These are phyloP conservation scores for Osmoderma eremita DNA, from an alignment of 2,888 invertebrate genomes.

Conservation along the genomic window DNA sequence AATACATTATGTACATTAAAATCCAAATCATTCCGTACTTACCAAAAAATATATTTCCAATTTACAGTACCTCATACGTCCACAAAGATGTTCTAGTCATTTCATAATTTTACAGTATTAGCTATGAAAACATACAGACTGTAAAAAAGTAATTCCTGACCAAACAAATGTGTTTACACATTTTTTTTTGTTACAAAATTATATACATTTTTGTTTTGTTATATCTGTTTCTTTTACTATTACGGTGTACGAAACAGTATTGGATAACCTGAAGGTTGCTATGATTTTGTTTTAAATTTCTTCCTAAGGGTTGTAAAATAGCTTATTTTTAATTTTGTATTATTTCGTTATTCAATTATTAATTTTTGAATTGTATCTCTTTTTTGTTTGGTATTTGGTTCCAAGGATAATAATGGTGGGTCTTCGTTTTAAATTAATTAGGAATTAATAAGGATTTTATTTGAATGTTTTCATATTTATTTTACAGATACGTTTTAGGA, in stretches of 20 bases:
- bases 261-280: too few relatives aligned
- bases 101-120: conserved; percentile 36
- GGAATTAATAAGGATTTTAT: conserved; percentile 3
- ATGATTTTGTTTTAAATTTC: conserved; percentile 14
- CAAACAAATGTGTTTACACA: conserved; percentile 26
- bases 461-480: conserved; percentile 15
- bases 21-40: conserved; percentile 21
- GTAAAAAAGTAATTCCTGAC: conserved; percentile 28
- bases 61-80: conserved; percentile 9
- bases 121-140: conserved; percentile 30
- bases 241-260: too few relatives aligned
- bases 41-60: conserved; percentile 18
- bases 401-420: conserved; percentile 18
- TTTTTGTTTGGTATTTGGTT: conserved; percentile 10
- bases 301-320: not conserved
- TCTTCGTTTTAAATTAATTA: conserved; percentile 7
- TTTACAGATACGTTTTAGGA: conserved; percentile 13
- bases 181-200: conserved; percentile 25
- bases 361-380: not conserved
- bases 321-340: conserved; percentile 7
- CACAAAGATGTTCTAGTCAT: conserved; percentile 35
- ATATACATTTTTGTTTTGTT: conserved; percentile 19
- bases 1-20: conserved; percentile 2
- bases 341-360: conserved; percentile 13
- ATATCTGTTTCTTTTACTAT: conserved; percentile 3